Conservation (phyloP, 2,113 vertebrate genomes). For the Toxotes jaculatrix region DNA sequence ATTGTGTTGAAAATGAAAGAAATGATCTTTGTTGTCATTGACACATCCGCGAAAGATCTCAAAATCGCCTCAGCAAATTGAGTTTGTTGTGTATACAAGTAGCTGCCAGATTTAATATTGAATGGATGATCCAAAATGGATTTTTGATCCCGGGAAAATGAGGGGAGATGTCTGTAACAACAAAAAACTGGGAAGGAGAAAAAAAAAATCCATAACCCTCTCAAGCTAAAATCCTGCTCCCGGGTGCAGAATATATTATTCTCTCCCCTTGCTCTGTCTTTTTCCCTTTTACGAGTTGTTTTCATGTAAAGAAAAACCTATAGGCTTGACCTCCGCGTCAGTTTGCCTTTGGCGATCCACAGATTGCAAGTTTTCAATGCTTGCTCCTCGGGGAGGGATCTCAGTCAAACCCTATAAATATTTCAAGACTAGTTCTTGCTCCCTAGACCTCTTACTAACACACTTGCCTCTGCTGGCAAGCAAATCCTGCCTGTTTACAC, state of each 20-base stretch:
- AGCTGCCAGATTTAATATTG: slow-evolving; percentile 90
- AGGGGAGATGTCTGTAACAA: slow-evolving; percentile 85
- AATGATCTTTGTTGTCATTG: slow-evolving; percentile 80
- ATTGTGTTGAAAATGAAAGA: slow-evolving; percentile 69
- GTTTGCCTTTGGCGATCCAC: slow-evolving; percentile 88
- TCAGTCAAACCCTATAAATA: slow-evolving; percentile 91
- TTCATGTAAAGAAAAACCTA: slow-evolving; percentile 92
- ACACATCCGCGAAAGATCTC: slow-evolving; percentile 85
- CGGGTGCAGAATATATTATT: slow-evolving; percentile 85
- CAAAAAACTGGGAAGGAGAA: slow-evolving; percentile 64
- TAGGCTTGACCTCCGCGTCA: slow-evolving; percentile 87
- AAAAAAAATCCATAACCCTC: slow-evolving; percentile 83
- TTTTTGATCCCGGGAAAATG: slow-evolving; percentile 89
- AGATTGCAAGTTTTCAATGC: slow-evolving; percentile 86
- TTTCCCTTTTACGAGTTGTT: slow-evolving; percentile 84
- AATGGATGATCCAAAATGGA: slow-evolving; percentile 85
- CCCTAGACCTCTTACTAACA: slow-evolving; percentile 75
- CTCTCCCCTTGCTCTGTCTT: slow-evolving; percentile 60
- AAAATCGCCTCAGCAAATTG: slow-evolving; percentile 87
- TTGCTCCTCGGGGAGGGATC: slow-evolving; percentile 86
- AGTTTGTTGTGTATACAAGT: slow-evolving; percentile 88
- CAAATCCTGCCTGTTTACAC: slow-evolving; percentile 69
- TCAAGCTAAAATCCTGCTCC: slow-evolving; percentile 81
- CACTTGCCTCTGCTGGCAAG: slow-evolving; percentile 66
- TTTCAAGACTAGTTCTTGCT: slow-evolving; percentile 85